Conservation (phyloP, 2,113 vertebrate species). For the Lynx canadensis region DNA sequence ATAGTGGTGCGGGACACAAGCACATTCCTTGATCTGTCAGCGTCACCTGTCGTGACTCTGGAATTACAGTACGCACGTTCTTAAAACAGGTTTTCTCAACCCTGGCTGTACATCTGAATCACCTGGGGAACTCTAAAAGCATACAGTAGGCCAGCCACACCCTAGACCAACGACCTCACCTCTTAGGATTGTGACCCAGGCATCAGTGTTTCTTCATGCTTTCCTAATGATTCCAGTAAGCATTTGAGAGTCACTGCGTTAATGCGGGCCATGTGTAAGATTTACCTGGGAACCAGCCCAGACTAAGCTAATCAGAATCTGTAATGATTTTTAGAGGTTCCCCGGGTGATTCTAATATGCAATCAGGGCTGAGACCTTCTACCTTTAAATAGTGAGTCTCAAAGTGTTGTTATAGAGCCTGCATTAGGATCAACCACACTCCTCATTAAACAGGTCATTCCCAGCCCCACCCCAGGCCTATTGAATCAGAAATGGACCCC, state of each 20-base stretch:
- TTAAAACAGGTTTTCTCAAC: background rate
- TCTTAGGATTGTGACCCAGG: background rate
- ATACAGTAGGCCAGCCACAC: background rate
- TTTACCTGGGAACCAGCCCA: background rate
- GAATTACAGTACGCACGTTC: background rate
- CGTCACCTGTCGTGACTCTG: background rate
- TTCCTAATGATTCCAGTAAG: background rate
- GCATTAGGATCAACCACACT: background rate
- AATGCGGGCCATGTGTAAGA: background rate
- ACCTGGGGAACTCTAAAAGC: too few species aligned
- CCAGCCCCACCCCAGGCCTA: background rate
- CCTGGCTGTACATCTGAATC: rapidly evolving
- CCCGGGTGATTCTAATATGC: background rate
- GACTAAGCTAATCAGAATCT: background rate
- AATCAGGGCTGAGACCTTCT: background rate
- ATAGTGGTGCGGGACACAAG: background rate
- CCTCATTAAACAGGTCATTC: too few species aligned
- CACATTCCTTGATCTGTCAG: background rate
- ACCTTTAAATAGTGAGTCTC: background rate
- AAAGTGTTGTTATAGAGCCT: background rate
- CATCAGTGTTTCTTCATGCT: background rate
- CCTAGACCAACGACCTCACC: background rate
- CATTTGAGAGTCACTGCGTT: background rate
- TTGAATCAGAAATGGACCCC: background rate
- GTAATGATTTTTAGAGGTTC: background rate